Conservation (phyloP, 2,888 invertebrate species). For the Agrilus cyanescens region DNA sequence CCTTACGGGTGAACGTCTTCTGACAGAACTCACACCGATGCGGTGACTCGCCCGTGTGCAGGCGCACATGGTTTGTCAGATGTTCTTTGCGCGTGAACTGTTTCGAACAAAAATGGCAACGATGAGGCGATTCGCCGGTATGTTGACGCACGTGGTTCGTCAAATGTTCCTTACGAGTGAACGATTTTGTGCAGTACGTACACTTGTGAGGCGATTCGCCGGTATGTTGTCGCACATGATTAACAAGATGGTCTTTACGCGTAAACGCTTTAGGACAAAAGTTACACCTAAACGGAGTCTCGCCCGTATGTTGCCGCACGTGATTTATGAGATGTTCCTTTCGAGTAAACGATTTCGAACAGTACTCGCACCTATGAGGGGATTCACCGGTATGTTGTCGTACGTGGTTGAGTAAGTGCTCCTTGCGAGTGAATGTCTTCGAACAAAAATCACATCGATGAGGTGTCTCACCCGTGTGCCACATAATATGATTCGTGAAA, state of each 20-base stretch:
- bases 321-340: slow-evolving; percentile 80
- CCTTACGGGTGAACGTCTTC: slow-evolving; percentile 59
- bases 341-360: slow-evolving; percentile 76
- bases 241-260: slow-evolving; percentile 69
- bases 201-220: slow-evolving; percentile 69
- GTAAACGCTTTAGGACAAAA: slow-evolving; percentile 80
- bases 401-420: slow-evolving; percentile 65
- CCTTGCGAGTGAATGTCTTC: slow-evolving; percentile 66
- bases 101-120: slow-evolving; percentile 74
- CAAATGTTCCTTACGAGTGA: slow-evolving; percentile 69
- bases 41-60: slow-evolving; percentile 54
- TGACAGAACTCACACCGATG: slow-evolving; percentile 59
- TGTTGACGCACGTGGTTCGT: slow-evolving; percentile 80
- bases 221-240: slow-evolving; percentile 56
- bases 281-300: slow-evolving; percentile 67
- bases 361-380: slow-evolving; percentile 75
- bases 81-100: slow-evolving; percentile 80
- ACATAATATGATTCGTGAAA: slow-evolving; percentile 81
- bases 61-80: slow-evolving; percentile 67
- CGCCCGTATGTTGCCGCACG: slow-evolving; percentile 68
- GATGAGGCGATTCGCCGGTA: slow-evolving; percentile 78
- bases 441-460: slow-evolving; percentile 71
- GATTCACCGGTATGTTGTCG: slow-evolving; percentile 73
- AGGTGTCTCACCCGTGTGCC: slow-evolving; percentile 73
- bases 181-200: slow-evolving; percentile 65